phyloP scores from a whole-genome alignment of 2,113 vertebrate species.

The Ochotona princeps region DNA sequence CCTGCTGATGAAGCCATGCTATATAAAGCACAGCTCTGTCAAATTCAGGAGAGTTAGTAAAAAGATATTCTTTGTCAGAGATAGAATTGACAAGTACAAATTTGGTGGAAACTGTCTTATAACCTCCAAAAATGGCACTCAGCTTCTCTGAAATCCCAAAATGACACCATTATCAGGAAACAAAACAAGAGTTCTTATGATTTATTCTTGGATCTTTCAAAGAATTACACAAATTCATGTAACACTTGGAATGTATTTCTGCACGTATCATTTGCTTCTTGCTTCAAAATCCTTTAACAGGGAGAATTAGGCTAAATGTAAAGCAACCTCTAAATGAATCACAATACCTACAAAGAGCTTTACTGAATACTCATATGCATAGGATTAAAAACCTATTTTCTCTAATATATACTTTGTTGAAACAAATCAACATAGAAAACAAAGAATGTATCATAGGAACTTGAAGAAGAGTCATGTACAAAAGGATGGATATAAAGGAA shows the following conservation, averaged over 20 bases:
- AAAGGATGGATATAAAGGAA: not conserved
- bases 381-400: not conserved
- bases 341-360: not conserved
- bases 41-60: not conserved
- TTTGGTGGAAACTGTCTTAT: slow-evolving; percentile 27
- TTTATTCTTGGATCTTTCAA: slow-evolving; percentile 34
- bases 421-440: not conserved
- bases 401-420: not conserved
- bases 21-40: slow-evolving; percentile 66
- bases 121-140: slow-evolving; percentile 45
- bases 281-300: not conserved
- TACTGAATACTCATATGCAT: not conserved
- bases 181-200: slow-evolving; percentile 12
- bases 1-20: slow-evolving; percentile 27
- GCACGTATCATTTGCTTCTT: not conserved
- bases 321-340: not conserved
- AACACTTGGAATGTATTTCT: not conserved
- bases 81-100: slow-evolving; percentile 52
- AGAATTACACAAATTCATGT: slow-evolving; percentile 17
- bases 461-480: slow-evolving; percentile 1
- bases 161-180: slow-evolving; percentile 16
- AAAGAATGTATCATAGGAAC: not conserved
- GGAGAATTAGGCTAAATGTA: not conserved
- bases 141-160: slow-evolving; percentile 10
- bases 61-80: slow-evolving; percentile 47